phyloP scores from a whole-genome alignment of 1,140 invertebrate genomes.

The Aleiodes sp. region DNA sequence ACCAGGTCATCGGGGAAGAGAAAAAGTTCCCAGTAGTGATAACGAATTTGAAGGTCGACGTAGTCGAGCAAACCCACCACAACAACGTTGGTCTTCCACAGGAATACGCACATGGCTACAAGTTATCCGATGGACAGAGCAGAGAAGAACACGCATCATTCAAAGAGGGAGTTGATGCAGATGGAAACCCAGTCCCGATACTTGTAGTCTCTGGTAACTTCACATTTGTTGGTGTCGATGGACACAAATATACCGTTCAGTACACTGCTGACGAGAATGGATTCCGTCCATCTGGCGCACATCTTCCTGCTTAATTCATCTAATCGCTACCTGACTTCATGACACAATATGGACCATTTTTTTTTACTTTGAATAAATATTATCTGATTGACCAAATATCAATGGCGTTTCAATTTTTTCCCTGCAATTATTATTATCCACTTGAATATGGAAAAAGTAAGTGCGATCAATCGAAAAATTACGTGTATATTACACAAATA shows the following conservation, averaged over 20 bases:
- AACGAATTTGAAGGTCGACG: slow-evolving; percentile 20
- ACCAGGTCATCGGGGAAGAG: no score
- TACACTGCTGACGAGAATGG: slow-evolving; percentile 75
- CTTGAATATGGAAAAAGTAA: no score
- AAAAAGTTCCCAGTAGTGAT: no score
- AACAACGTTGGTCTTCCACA: slow-evolving; percentile 64
- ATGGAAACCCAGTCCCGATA: slow-evolving; percentile 57
- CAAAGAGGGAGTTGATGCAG: slow-evolving; percentile 69
- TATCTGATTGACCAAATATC: not conserved
- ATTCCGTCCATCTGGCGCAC: slow-evolving; percentile 69
- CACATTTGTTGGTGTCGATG: slow-evolving; percentile 69
- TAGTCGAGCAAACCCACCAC: slow-evolving; percentile 44
- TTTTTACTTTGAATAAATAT: not conserved
- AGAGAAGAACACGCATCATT: slow-evolving; percentile 71
- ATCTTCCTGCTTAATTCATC: slow-evolving; percentile 53
- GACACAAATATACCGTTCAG: slow-evolving; percentile 68
- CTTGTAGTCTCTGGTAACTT: slow-evolving; percentile 71
- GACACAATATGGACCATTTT: no score
- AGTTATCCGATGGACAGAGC: slow-evolving; percentile 66
- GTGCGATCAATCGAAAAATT: no score
- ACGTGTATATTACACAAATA: no score
- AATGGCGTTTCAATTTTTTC: no score
- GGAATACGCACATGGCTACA: slow-evolving; percentile 57
- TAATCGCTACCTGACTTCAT: not conserved
- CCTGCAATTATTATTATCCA: no score